Evolutionary conservation across 2,113 vertebrate genomes (phyloP).

Genomic region (Forbesichthys agassizii): DNA sequence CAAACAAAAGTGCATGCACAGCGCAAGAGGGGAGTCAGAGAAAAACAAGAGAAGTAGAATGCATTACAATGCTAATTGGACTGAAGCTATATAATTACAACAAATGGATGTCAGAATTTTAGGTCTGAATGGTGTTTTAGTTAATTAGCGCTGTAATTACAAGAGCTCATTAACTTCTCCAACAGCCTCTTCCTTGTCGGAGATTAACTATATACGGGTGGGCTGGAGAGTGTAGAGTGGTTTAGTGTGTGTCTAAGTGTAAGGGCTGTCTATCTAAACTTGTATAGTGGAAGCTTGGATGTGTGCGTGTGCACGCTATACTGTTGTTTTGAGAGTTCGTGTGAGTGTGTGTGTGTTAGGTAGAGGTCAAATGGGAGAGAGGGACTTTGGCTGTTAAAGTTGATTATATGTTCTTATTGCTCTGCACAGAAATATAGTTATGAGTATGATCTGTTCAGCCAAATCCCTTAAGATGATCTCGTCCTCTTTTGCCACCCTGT

Average conservation of each 20-base stretch:
- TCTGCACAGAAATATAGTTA: too few species aligned
- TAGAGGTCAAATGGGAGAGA: constrained; percentile 52
- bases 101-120: constrained; percentile 87
- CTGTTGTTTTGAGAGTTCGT: constrained; percentile 34
- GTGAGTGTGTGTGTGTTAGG: constrained; percentile 32
- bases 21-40: constrained; percentile 48
- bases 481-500: too few species aligned
- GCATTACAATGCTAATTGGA: constrained; percentile 83
- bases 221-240: constrained; percentile 57
- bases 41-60: constrained; percentile 72
- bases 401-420: constrained; percentile 67
- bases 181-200: constrained; percentile 71
- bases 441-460: too few species aligned
- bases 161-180: constrained; percentile 82
- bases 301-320: constrained; percentile 27
- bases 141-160: constrained; percentile 87
- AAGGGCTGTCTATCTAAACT: constrained; percentile 10
- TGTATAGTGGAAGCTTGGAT: constrained; percentile 6
- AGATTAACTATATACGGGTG: constrained; percentile 67
- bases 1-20: constrained; percentile 22
- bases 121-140: constrained; percentile 87
- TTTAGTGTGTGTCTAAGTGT: constrained; percentile 15
- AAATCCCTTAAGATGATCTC: too few species aligned
- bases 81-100: constrained; percentile 81
- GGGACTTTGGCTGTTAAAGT: constrained; percentile 50